Conservation (phyloP, 2,113 vertebrate genomes). For the Sceloporus tristichus region DNA sequence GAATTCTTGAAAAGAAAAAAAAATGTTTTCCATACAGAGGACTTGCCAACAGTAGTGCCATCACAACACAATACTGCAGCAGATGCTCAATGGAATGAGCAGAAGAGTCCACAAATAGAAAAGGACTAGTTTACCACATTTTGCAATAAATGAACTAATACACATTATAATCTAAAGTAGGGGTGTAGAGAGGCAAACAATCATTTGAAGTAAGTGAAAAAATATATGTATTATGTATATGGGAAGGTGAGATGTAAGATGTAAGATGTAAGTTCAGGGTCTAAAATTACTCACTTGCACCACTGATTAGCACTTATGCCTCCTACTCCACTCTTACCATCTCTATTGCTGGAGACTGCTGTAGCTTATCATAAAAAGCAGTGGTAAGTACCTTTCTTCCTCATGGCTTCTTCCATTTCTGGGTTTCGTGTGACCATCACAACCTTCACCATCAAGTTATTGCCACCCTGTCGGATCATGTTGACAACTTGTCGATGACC, state of each 20-base stretch:
- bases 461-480: conserved; percentile 95
- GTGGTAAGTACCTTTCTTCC: conserved; percentile 87
- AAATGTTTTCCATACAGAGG: neutral
- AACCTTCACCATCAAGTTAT: conserved; percentile 94
- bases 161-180: neutral
- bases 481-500: conserved; percentile 95
- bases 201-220: no score
- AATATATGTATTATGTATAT: no score
- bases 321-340: neutral
- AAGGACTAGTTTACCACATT: neutral
- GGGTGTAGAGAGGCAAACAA: no score
- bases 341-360: neutral
- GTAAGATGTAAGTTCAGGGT: neutral
- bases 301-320: neutral
- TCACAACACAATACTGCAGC: neutral
- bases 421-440: conserved; percentile 95
- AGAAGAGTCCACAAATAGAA: neutral
- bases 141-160: neutral
- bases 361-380: neutral
- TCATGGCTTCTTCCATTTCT: conserved; percentile 90
- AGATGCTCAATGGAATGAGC: neutral
- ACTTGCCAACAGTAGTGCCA: neutral
- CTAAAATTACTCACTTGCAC: neutral
- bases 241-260: neutral
- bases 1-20: neutral